A percentile compares a stretch with the other conserved stretches of the same genome.
Conservation (phyloP, 2,113 vertebrate genomes). For the Rhinichthys klamathensis region DNA sequence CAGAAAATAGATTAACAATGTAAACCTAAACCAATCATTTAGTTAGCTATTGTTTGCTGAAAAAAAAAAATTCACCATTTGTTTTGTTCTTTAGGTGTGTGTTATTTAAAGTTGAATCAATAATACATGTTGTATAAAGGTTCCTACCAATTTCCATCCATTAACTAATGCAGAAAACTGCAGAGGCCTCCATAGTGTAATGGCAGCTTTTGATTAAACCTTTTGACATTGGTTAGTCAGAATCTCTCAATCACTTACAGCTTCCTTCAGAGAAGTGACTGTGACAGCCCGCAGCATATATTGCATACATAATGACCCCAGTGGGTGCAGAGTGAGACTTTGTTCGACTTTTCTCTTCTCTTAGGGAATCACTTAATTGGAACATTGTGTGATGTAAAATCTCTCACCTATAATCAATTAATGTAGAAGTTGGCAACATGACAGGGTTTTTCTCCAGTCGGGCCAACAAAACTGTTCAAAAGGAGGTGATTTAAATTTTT, state of each 20-base stretch:
- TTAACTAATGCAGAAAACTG: neutral
- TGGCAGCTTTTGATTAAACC: neutral
- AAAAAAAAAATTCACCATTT: neutral
- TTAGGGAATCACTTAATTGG: conserved; percentile 1
- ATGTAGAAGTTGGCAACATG: neutral
- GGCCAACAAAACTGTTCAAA: neutral
- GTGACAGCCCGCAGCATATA: neutral
- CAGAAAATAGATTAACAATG: neutral
- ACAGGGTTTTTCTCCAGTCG: neutral
- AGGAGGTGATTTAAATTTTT: neutral
- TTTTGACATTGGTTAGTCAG: neutral
- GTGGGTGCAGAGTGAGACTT: neutral
- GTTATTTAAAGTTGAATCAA: neutral
- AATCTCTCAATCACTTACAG: neutral
- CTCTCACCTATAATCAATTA: neutral
- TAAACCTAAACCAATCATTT: neutral
- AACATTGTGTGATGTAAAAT: neutral
- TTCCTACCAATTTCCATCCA: neutral
- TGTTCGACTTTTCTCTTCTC: neutral
- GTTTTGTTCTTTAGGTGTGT: neutral
- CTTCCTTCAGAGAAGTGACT: neutral
- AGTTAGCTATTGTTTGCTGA: neutral
- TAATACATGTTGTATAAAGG: neutral
- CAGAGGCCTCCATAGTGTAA: neutral
- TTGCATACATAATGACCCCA: conserved; percentile 10